Evolutionary conservation across 2,113 vertebrate species (phyloP), one percentile per base, ranked within the genome.

Genomic region (Phyllostomus hastatus): DNA sequence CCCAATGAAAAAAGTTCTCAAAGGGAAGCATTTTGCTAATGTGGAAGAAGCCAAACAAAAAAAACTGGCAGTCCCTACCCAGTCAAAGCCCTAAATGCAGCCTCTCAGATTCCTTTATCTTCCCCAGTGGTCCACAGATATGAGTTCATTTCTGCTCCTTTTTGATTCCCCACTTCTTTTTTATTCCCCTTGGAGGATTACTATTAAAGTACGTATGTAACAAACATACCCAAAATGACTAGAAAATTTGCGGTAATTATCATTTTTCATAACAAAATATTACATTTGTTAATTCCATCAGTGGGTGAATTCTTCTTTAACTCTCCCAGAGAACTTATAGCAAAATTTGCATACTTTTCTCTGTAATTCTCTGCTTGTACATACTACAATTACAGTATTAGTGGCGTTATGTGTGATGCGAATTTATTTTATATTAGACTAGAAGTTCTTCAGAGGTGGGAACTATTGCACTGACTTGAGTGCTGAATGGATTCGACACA

Each of bases 181-280:
- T 85, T 59, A 20, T 15, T 26, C 9, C 38, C 50, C 12, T 95
- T 95, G 46, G 82, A 50, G 11, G 24, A 52, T 52, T 7, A n/a
- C 9, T 38, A 9, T 83, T 26, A 64, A 88, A 70, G 35, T 14
- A 33, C 10, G 1, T 64, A 50, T 79, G 66, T 75, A 52, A 90
- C 76, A 82, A 78, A 86, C 52, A 82, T 79, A 16, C 2, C 6
- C 33, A 15, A 57, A 50, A 73, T 52, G n/a, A 66, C 9, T 43
- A 92, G 6, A 10, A 48, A 52, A 81, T 81, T 24, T 46, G 19
- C 52, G 31, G 22, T 66, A 54, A 48, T 22, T 41, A 87, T 46
- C 48, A 80, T 31, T 80, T 90, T 95, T 92, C 64, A 82, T 41
- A 75, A 52, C 35, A 87, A 94, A 90, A 48, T 64, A 22, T 69